phyloP scores from a whole-genome alignment of 2,797 vertebrate genomes.

The Sebastes cheni region DNA sequence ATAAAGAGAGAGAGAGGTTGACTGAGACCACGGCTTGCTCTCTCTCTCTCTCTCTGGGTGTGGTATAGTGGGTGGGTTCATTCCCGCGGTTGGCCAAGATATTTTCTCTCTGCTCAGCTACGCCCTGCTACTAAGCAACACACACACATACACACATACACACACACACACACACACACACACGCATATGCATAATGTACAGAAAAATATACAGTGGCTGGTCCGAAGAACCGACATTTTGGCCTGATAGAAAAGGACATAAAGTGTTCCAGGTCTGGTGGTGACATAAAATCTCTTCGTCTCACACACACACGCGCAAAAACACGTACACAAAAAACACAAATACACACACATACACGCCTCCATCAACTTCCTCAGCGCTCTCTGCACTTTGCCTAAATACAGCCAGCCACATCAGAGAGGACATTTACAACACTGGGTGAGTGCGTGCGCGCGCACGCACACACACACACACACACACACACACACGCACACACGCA shows the following conservation, averaged over 20 bases:
- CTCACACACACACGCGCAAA: conserved; percentile 18
- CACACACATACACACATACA: conserved; percentile 47
- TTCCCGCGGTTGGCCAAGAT: conserved; percentile 74
- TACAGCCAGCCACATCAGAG: conserved; percentile 69
- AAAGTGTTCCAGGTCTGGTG: conserved; percentile 57
- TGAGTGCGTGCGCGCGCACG: conserved; percentile 16
- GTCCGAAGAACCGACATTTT: conserved; percentile 46
- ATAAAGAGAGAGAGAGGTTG: conserved; percentile 12
- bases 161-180: conserved; percentile 26
- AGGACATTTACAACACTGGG: conserved; percentile 67
- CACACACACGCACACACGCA: conserved; percentile 40
- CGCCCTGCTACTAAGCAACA: conserved; percentile 69
- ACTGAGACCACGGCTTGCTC: conserved; percentile 22
- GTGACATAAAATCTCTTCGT: conserved; percentile 52
- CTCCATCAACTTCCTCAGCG: conserved; percentile 61
- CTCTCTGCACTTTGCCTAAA: conserved; percentile 71
- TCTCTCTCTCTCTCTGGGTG: conserved; percentile 64
- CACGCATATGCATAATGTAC: conserved; percentile 36
- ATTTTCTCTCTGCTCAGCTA: conserved; percentile 83
- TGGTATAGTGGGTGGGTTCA: conserved; percentile 79
- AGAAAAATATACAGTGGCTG: conserved; percentile 67
- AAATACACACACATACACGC: conserved; percentile 16
- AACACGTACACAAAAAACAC: conserved; percentile 7
- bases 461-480: conserved; percentile 24
- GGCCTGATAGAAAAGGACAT: conserved; percentile 54